A percentile compares a stretch with the other conserved stretches of the same genome.
Evolutionary conservation across 2,888 invertebrate species (phyloP).

Genomic region (Drosophila maculinotata): DNA sequence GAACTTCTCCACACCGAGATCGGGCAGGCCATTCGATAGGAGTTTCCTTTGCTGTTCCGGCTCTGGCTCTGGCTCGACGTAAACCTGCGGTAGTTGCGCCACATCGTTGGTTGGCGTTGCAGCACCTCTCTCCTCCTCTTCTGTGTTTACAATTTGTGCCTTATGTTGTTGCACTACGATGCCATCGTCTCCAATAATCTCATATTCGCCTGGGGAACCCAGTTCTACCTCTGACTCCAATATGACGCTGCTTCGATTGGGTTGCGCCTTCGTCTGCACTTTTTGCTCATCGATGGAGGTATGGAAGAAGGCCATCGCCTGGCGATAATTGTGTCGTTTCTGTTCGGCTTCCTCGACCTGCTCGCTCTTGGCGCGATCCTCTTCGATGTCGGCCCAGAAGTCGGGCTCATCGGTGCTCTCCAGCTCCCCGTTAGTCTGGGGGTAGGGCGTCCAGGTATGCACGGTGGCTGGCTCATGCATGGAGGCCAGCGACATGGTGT

Average conservation of each 20-base stretch:
- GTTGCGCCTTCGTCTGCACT: constrained; percentile 37
- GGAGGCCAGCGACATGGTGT: constrained; percentile 69
- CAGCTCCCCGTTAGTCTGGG: constrained; percentile 1
- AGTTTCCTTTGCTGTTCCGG: constrained; percentile 35
- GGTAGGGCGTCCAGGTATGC: constrained; percentile 56
- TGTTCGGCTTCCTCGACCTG: constrained; percentile 77
- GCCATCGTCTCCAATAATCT: constrained; percentile 56
- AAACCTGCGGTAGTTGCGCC: constrained; percentile 60
- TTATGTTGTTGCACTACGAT: constrained; percentile 39
- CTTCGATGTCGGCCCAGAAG: constrained; percentile 72
- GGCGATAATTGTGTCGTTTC: constrained; percentile 82
- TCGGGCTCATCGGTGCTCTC: constrained; percentile 56
- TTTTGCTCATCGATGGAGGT: constrained; percentile 82
- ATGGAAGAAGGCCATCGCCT: constrained; percentile 84
- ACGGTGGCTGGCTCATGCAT: constrained; percentile 70
- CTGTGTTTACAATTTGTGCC: constrained; percentile 11
- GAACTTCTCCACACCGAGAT: constrained; percentile 69
- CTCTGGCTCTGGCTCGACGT: constrained; percentile 60
- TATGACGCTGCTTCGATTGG: constrained; percentile 55
- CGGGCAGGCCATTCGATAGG: constrained; percentile 69
- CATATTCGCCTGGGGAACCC: constrained; percentile 59
- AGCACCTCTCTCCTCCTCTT: constrained; percentile 52
- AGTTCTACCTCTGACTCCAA: constrained; percentile 52
- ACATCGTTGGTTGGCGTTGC: constrained; percentile 74
- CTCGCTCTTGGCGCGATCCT: constrained; percentile 46